Base-by-base conservation (phyloP, 2,888 invertebrate species). In the Synanthedon vespiformis region DNA sequence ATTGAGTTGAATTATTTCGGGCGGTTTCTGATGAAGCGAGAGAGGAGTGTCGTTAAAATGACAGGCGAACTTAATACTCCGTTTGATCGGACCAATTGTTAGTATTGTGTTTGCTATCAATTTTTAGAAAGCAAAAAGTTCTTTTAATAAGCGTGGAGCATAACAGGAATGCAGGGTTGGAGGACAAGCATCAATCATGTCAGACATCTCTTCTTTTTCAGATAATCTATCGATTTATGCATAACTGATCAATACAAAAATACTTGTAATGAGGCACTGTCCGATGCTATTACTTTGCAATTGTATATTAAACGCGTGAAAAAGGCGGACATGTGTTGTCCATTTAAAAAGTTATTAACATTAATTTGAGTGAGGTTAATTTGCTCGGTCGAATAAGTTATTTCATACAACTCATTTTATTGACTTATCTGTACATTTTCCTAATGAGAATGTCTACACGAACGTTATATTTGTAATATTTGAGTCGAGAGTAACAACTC, bases 11-110 rank as follows among this genome's bases (percentile, higher is more conserved):
- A 34, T 12, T 14, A n/a, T 27, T 40, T 50, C 22, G 34, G 2
- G 40, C 51, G 51, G 52, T 54, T 64, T 66, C 58, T 67, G 74
- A 71, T 68, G 65, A 67, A 68, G 68, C 62, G 65, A 72, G 67
- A 72, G 64, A 73, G 70, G 71, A 62, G 67, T 72, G 79, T 82
- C 76, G 82, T 80, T 80, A 80, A 84, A 87, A 78, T 87, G 87
- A 87, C 87, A 87, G 79, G 83, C 83, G 73, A 80, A 84, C 80
- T 86, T 86, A 85, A 86, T 87, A 87, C 81, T 82, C 81, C 85
- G 75, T 85, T 84, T 85, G 87, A 87, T 86, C 82, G 80, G 74
- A 79, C 77, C 87, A 86, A 86, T 87, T 86, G 87, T 87, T 80
- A 70, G 74, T 78, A 85, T 87, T 87, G 85, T 86, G 74, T 78